These are phyloP conservation scores for Hermaeophaga mercurialis DNA, from an alignment of 2,888 invertebrate genomes.

Conservation along the genomic window DNA sequence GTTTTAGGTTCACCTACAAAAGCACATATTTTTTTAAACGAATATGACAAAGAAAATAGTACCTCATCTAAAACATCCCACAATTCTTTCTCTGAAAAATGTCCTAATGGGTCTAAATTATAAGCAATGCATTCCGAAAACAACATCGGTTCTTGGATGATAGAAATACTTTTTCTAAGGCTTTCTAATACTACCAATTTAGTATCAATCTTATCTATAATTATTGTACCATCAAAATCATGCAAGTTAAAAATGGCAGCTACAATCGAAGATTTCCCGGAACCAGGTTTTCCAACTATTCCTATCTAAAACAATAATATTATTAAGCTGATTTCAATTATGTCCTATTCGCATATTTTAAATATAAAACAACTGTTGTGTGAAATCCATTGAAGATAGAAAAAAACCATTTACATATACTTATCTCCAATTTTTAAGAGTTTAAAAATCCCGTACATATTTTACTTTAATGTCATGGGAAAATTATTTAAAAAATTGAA, in stretches of 20 bases:
- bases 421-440: no score
- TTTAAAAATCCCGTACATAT: no score
- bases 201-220: slow-evolving; percentile 1
- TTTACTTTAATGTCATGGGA: no score
- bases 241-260: slow-evolving; percentile 1
- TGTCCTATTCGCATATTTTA: no score
- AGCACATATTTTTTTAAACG: no score
- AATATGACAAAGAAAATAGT: not conserved
- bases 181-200: not conserved
- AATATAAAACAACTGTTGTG: no score
- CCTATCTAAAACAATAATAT: slow-evolving; percentile 2
- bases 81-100: not conserved
- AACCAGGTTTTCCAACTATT: slow-evolving; percentile 5
- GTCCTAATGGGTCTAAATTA: slow-evolving; percentile 5
- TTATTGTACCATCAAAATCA: slow-evolving; percentile 8
- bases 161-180: not conserved
- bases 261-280: slow-evolving; percentile 7
- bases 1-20: slow-evolving; percentile 9
- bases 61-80: slow-evolving; percentile 7
- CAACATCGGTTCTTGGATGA: not conserved
- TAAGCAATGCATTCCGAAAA: slow-evolving; percentile 1
- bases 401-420: no score
- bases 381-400: no score
- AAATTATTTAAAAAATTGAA: no score
- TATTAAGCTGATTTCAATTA: not conserved